These are phyloP conservation scores for Polylopha cassiicola DNA, from an alignment of 2,888 invertebrate species.

Conservation along the genomic window DNA sequence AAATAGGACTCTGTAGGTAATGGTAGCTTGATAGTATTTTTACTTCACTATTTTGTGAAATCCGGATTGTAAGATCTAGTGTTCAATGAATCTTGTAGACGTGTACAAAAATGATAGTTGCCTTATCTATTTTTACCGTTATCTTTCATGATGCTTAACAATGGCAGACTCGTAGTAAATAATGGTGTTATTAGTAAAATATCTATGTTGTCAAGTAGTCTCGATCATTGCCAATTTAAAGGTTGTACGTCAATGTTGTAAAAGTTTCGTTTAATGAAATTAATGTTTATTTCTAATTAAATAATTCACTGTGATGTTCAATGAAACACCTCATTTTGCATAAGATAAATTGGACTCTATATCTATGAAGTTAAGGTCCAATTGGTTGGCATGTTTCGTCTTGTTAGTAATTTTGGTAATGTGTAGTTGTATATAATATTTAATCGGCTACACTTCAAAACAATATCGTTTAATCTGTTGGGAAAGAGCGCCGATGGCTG, in stretches of 20 bases:
- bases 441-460: neutral
- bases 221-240: constrained; percentile 15
- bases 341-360: constrained; percentile 14
- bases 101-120: too few relatives aligned
- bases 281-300: constrained; percentile 6
- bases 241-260: constrained; percentile 10
- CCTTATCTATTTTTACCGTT: too few relatives aligned
- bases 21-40: too few relatives aligned
- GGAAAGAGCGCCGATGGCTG: neutral
- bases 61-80: too few relatives aligned
- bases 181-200: constrained; percentile 5
- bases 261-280: constrained; percentile 5
- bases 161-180: neutral
- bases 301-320: constrained; percentile 18
- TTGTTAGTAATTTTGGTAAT: constrained; percentile 6
- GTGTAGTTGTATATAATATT: constrained; percentile 2
- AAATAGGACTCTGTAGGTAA: too few relatives aligned
- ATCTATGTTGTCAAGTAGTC: constrained; percentile 7
- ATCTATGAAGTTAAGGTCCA: constrained; percentile 3
- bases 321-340: constrained; percentile 13
- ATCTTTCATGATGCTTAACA: too few relatives aligned
- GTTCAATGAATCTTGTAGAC: too few relatives aligned
- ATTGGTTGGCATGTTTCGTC: constrained; percentile 3
- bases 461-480: neutral
- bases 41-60: too few relatives aligned